phyloP scores from a whole-genome alignment of 2,113 vertebrate species.

The Brachyhypopomus occidentalis region DNA sequence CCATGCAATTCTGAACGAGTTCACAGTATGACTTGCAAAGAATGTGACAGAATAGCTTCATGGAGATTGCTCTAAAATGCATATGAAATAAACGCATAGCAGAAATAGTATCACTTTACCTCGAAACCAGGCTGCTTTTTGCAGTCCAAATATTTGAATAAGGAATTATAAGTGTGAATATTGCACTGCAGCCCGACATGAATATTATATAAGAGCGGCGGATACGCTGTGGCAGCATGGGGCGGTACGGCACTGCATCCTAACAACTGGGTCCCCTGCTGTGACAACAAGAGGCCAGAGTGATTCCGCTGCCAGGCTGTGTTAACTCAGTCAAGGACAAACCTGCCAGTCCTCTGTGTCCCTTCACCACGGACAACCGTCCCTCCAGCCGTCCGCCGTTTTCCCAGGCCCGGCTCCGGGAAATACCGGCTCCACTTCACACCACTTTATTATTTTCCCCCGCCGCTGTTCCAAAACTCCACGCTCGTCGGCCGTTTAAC shows the following conservation, averaged over 20 bases:
- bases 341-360: neutral
- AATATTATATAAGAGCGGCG: neutral
- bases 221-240: neutral
- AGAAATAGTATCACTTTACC: no score
- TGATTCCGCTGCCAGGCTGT: neutral
- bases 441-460: neutral
- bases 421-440: no score
- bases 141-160: neutral
- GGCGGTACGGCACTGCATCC: neutral
- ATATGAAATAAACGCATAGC: no score
- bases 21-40: neutral
- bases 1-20: neutral
- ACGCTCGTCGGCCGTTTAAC: constrained; percentile 3
- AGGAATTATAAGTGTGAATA: neutral
- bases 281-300: neutral
- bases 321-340: constrained; percentile 25
- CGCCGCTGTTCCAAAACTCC: neutral
- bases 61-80: no score
- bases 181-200: neutral
- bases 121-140: neutral
- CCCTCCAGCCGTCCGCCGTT: neutral
- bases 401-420: neutral
- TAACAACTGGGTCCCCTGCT: neutral
- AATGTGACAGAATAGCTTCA: neutral
- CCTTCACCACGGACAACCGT: neutral